A percentile compares a stretch with the other conserved stretches of the same genome.
Evolutionary conservation across 2,797 vertebrate genomes (phyloP).

Genomic region (Crocodylus rhombifer): DNA sequence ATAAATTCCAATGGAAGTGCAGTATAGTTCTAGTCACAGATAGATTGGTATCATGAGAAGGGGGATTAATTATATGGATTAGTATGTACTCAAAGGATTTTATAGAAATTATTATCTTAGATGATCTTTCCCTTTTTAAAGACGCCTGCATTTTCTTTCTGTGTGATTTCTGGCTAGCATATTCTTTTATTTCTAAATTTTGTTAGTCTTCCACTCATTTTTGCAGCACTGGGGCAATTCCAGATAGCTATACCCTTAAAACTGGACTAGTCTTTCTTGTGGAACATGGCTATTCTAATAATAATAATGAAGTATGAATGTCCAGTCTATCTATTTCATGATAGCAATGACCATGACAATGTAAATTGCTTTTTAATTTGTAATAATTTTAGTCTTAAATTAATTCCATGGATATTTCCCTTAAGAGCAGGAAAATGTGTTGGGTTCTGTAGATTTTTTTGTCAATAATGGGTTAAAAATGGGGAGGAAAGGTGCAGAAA

Average conservation of each 20-base stretch:
- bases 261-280: slow-evolving; percentile 2
- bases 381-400: slow-evolving; percentile 44
- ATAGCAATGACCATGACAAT: slow-evolving; percentile 38
- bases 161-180: background rate
- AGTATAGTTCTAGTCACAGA: background rate
- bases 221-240: background rate
- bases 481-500: background rate
- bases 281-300: slow-evolving; percentile 42
- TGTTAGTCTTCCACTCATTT: background rate
- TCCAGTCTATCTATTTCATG: slow-evolving; percentile 41
- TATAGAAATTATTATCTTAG: background rate
- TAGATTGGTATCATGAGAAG: slow-evolving; percentile 32
- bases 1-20: background rate
- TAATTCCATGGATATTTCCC: slow-evolving; percentile 33
- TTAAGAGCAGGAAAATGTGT: slow-evolving; percentile 57
- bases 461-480: background rate
- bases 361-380: slow-evolving; percentile 52
- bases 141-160: background rate
- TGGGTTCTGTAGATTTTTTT: slow-evolving; percentile 52
- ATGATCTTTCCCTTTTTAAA: background rate
- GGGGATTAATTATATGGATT: background rate
- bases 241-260: background rate
- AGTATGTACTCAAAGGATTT: background rate
- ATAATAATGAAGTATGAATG: slow-evolving; percentile 43
- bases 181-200: background rate